Percentiles rank a stretch among this genome's conserved stretches.
Evolutionary conservation across 2,113 vertebrate genomes (phyloP).

Genomic region (Hylia prasina): DNA sequence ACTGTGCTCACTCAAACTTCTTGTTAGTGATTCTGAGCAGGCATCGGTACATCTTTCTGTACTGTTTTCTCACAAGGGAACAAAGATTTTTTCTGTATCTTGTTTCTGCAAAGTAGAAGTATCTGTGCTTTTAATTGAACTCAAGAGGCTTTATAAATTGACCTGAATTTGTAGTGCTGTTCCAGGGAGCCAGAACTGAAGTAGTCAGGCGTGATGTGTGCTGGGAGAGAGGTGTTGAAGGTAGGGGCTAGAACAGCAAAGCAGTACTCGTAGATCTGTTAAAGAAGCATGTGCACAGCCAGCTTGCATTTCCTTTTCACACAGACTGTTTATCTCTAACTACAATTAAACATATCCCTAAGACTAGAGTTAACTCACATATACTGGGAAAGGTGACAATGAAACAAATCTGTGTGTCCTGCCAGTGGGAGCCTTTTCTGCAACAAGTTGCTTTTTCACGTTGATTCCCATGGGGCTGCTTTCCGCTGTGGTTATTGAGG

Average conservation of each 20-base stretch:
- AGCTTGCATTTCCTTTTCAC: background rate
- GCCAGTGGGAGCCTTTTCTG: background rate
- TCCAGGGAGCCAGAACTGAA: constrained; percentile 11
- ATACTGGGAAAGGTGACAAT: background rate
- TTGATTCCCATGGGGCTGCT: background rate
- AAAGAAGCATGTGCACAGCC: background rate
- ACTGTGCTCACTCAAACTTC: background rate
- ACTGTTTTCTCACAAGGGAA: constrained; percentile 12
- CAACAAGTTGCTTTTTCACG: background rate
- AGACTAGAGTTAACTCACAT: background rate
- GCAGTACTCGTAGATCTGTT: background rate
- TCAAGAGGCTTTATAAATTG: constrained; percentile 52
- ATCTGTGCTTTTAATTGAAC: constrained; percentile 56
- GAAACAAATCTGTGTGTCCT: background rate
- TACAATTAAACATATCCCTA: background rate
- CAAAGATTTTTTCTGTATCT: constrained; percentile 11
- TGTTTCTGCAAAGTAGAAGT: constrained; percentile 21
- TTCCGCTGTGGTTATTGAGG: background rate
- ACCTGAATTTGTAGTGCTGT: constrained; percentile 25
- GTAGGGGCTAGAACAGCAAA: background rate
- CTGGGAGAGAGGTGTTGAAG: constrained; percentile 11
- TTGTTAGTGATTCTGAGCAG: constrained; percentile 34
- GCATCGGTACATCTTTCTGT: background rate
- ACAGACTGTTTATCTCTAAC: background rate
- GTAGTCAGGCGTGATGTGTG: constrained; percentile 37